These are phyloP conservation scores for Canis aureus DNA, from an alignment of 2,113 vertebrate species.

Conservation along the genomic window DNA sequence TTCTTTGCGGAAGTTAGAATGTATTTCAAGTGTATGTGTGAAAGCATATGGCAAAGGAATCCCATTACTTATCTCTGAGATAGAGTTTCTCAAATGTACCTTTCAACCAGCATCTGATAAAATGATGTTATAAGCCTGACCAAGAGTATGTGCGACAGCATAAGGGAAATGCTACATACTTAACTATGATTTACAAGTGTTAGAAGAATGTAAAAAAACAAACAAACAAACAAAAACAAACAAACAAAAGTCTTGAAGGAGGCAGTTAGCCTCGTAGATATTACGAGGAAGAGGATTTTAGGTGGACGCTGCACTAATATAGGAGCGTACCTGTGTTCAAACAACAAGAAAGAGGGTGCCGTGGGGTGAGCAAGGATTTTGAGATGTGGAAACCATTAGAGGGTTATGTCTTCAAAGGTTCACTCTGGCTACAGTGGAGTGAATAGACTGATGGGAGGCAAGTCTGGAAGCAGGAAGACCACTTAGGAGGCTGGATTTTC, in stretches of 20 bases:
- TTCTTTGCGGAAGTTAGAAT: no score
- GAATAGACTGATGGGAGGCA: background rate
- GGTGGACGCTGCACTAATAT: background rate
- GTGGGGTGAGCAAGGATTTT: background rate
- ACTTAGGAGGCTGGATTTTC: background rate
- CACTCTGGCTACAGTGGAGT: background rate
- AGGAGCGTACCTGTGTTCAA: background rate
- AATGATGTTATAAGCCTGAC: no score
- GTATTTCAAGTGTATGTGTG: no score
- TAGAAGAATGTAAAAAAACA: no score
- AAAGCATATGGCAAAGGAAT: no score
- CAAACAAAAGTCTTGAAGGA: background rate
- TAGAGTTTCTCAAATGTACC: no score
- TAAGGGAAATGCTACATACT: no score
- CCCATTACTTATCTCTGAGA: no score
- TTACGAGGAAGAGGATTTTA: background rate
- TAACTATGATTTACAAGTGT: no score
- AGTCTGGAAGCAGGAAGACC: background rate
- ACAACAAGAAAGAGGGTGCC: background rate
- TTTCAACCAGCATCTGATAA: no score
- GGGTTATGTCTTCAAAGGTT: background rate
- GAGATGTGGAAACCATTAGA: background rate
- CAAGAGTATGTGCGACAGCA: no score
- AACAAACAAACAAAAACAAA: no score
- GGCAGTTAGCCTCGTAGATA: background rate